Evolutionary conservation across 2,797 vertebrate genomes (phyloP).

Genomic region (Galago senegalensis): DNA sequence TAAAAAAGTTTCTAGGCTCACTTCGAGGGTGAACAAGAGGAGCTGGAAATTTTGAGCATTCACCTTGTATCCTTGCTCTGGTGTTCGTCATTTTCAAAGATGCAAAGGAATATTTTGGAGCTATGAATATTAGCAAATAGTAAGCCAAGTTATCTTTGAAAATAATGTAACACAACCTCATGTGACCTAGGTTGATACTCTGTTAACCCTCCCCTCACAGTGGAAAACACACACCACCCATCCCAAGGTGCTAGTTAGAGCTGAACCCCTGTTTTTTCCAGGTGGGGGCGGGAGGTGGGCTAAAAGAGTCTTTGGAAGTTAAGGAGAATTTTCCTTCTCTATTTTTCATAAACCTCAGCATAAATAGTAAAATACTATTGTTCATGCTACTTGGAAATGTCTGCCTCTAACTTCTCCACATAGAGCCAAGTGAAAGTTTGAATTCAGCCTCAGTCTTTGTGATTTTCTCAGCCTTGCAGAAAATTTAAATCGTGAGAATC

Average conservation of each 20-base stretch:
- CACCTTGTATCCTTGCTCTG: neutral
- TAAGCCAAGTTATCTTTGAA: neutral
- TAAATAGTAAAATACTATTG: neutral
- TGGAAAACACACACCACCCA: too few relatives aligned
- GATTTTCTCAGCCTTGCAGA: slow-evolving; percentile 5
- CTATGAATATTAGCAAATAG: neutral
- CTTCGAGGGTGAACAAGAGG: neutral
- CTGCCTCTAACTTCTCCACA: neutral
- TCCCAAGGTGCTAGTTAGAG: neutral
- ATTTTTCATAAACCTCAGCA: neutral
- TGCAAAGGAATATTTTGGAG: neutral
- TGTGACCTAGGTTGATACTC: neutral
- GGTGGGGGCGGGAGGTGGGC: fast-evolving
- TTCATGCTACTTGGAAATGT: neutral
- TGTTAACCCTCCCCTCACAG: neutral
- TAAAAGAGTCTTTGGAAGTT: neutral
- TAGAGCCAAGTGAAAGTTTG: neutral
- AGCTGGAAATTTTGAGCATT: neutral
- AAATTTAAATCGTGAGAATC: neutral
- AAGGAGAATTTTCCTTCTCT: neutral
- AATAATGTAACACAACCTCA: neutral
- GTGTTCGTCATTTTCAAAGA: neutral
- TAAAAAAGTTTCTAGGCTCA: neutral
- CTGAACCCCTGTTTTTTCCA: neutral
- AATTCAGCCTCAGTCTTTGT: neutral